Percentiles rank a stretch among this genome's conserved stretches.
Conservation (phyloP, 92 coral and sea anemone species). For the Zoanthus sociatus region DNA sequence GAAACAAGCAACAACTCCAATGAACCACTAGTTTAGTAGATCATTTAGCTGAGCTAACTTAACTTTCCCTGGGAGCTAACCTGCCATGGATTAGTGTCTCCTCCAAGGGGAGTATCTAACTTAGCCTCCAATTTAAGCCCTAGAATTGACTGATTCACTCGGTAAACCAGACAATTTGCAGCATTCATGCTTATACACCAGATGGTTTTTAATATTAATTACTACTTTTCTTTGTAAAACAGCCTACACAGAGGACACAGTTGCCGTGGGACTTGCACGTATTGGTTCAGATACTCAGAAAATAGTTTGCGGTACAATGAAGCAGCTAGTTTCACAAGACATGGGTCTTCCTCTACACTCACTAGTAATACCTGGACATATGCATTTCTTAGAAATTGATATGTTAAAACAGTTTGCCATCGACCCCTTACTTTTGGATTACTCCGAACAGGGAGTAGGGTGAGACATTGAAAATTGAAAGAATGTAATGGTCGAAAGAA, state of each 20-base stretch:
- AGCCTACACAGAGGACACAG: constrained; percentile 78
- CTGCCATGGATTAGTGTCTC: no score
- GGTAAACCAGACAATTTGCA: no score
- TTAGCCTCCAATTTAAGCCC: no score
- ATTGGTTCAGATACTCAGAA: constrained; percentile 87
- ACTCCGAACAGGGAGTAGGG: constrained; percentile 7
- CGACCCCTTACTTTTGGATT: constrained; percentile 58
- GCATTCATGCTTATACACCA: no score
- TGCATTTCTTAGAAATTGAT: constrained; percentile 93
- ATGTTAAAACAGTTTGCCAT: constrained; percentile 86
- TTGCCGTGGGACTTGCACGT: constrained; percentile 96
- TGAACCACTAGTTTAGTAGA: no score
- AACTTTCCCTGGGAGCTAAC: no score
- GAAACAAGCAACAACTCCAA: no score
- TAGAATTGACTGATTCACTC: no score
- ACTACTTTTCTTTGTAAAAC: not conserved
- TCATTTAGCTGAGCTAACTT: no score
- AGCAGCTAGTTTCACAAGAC: constrained; percentile 72
- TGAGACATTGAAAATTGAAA: not conserved
- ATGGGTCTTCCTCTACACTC: constrained; percentile 96
- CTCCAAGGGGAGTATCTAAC: no score
- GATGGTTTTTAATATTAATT: no score
- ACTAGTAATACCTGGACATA: constrained; percentile 89
- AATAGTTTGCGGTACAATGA: constrained; percentile 90
- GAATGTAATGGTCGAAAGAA: not conserved